Evolutionary conservation across 2,113 vertebrate genomes (phyloP).

Genomic region (Oceanites oceanicus): DNA sequence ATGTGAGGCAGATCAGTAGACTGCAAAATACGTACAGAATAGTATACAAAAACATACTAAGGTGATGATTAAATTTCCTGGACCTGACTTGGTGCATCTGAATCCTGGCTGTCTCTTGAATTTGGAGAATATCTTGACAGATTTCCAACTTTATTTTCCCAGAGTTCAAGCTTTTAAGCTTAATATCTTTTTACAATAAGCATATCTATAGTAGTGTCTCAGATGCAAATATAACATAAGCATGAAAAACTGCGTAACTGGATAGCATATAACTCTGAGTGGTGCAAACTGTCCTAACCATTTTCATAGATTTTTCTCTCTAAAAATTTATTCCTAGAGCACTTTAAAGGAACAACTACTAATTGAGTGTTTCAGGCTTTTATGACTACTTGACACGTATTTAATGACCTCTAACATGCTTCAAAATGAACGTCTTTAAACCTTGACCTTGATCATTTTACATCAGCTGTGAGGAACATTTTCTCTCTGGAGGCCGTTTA

Average conservation of each 20-base stretch:
- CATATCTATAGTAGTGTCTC: not conserved
- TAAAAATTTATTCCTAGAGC: not conserved
- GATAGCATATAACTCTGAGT: not conserved
- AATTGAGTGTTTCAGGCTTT: not conserved
- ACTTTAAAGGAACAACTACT: not conserved
- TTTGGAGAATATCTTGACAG: not conserved
- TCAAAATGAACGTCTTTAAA: not conserved
- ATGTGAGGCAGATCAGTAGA: not conserved
- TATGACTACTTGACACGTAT: not conserved
- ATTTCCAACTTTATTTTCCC: not conserved
- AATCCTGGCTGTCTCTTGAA: not conserved
- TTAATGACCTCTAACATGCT: not conserved
- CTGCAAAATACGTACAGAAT: not conserved
- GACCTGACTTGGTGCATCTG: not conserved
- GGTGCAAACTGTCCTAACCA: not conserved
- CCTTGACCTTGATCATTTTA: not conserved
- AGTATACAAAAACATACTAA: not conserved
- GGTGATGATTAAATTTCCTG: not conserved
- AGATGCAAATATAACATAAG: not conserved
- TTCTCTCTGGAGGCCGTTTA: not conserved
- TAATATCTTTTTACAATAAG: not conserved
- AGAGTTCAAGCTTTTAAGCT: not conserved
- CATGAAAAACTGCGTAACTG: not conserved
- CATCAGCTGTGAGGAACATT: not conserved
- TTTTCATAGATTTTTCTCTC: not conserved